These are phyloP conservation scores for Drosophila varians DNA, from an alignment of 1,140 invertebrate genomes.

Conservation along the genomic window DNA sequence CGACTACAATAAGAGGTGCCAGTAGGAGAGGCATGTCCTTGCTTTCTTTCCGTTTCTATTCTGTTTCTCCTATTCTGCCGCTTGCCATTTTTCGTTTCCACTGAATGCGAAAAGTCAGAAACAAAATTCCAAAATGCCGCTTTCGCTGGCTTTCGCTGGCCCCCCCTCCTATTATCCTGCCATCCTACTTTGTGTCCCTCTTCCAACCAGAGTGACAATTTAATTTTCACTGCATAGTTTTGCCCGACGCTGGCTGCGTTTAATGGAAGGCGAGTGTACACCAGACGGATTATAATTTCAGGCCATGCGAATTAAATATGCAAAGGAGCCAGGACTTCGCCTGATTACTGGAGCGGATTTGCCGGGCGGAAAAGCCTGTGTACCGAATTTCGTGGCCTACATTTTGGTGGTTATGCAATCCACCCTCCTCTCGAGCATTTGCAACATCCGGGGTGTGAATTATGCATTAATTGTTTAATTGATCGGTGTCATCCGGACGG, in stretches of 20 bases:
- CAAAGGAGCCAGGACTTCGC: conserved; percentile 39
- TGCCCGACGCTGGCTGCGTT: conserved; percentile 20
- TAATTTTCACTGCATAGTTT: conserved; percentile 45
- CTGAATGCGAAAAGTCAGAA: conserved; percentile 41
- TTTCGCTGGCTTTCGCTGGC: conserved; percentile 1
- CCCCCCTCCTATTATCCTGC: neutral
- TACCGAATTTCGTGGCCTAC: conserved; percentile 24
- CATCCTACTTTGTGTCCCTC: neutral
- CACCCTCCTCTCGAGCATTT: neutral
- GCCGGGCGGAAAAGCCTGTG: conserved; percentile 1
- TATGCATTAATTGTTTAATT: conserved; percentile 9
- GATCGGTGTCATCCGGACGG: neutral
- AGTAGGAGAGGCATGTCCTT: conserved; percentile 20
- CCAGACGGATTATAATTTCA: conserved; percentile 30
- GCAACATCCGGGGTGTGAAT: neutral
- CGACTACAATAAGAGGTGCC: conserved; percentile 54
- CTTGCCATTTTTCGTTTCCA: conserved; percentile 3
- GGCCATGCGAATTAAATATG: conserved; percentile 34
- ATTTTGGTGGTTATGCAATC: conserved; percentile 35
- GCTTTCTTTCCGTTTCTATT: conserved; percentile 40
- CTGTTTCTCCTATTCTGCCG: conserved; percentile 16
- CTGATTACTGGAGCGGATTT: conserved; percentile 36
- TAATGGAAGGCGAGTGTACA: conserved; percentile 35
- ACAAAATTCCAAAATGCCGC: conserved; percentile 40
- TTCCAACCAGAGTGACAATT: conserved; percentile 32